Conservation (phyloP, 2,113 vertebrate species). For the Micronycteris hirsuta region DNA sequence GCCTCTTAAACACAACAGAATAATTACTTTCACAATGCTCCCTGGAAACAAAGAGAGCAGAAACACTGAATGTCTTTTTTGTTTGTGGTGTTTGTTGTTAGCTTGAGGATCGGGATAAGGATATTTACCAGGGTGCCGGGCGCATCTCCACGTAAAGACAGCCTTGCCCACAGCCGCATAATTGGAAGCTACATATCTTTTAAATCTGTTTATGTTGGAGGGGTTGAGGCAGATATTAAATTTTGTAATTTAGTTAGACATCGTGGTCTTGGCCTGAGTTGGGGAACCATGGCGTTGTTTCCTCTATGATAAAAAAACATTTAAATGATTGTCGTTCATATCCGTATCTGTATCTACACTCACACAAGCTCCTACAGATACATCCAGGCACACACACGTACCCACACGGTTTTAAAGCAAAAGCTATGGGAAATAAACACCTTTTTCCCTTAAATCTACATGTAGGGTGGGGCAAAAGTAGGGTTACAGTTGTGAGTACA, state of each 20-base stretch:
- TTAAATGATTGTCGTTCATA: constrained; percentile 27
- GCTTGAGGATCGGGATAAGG: constrained; percentile 40
- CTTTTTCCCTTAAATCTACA: not conserved
- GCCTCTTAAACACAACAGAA: constrained; percentile 62
- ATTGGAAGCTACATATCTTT: constrained; percentile 56
- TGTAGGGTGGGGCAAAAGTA: not conserved
- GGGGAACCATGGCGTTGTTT: not conserved
- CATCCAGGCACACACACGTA: rapidly evolving
- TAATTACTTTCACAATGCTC: constrained; percentile 67
- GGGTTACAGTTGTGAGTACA: not conserved
- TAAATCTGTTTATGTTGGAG: constrained; percentile 61
- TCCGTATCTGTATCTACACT: not conserved
- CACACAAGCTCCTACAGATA: rapidly evolving
- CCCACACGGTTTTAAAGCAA: not conserved
- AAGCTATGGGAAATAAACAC: not conserved
- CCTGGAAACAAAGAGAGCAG: constrained; percentile 60
- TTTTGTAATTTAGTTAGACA: constrained; percentile 59
- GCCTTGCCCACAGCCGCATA: constrained; percentile 48
- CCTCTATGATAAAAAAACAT: constrained; percentile 17
- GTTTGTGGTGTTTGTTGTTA: constrained; percentile 62
- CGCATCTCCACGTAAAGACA: not conserved
- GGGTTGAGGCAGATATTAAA: constrained; percentile 47
- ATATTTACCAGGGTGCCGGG: constrained; percentile 31
- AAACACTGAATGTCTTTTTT: constrained; percentile 57
- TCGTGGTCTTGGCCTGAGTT: constrained; percentile 31